Evolutionary conservation across 2,797 vertebrate species (phyloP).

Genomic region (Tinamus major): DNA sequence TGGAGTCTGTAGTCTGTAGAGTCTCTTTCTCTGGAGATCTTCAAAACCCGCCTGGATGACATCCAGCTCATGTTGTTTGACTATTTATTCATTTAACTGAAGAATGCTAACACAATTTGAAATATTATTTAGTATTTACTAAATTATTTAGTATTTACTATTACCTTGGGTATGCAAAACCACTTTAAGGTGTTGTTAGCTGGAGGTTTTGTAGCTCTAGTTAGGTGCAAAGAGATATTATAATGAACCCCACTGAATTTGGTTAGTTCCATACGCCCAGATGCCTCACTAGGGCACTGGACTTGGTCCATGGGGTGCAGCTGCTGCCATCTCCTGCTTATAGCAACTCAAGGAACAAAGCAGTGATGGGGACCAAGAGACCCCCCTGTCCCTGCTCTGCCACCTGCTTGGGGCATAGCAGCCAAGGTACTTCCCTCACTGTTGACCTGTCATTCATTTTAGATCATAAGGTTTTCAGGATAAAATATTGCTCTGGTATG

Average conservation of each 20-base stretch:
- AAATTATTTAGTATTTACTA: no score
- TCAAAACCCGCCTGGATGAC: no score
- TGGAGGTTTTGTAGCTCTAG: background rate
- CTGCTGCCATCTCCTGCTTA: background rate
- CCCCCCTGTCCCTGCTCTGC: rapidly evolving
- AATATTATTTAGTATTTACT: background rate
- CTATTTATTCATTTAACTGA: background rate
- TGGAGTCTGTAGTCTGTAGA: no score
- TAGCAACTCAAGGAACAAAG: background rate
- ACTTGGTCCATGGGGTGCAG: background rate
- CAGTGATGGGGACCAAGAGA: background rate
- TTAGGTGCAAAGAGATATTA: background rate
- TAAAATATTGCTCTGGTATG: background rate
- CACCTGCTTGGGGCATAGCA: background rate
- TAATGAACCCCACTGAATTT: background rate
- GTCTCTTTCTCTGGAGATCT: no score
- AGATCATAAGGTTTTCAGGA: background rate
- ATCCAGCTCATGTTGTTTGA: background rate
- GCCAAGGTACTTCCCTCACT: background rate
- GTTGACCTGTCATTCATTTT: background rate
- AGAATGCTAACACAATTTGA: background rate
- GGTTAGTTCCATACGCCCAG: background rate
- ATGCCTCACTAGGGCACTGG: background rate
- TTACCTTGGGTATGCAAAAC: background rate
- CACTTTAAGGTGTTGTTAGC: background rate